These are phyloP conservation scores for Porites rus DNA, from an alignment of 92 coral and sea anemone genomes.

Conservation along the genomic window DNA sequence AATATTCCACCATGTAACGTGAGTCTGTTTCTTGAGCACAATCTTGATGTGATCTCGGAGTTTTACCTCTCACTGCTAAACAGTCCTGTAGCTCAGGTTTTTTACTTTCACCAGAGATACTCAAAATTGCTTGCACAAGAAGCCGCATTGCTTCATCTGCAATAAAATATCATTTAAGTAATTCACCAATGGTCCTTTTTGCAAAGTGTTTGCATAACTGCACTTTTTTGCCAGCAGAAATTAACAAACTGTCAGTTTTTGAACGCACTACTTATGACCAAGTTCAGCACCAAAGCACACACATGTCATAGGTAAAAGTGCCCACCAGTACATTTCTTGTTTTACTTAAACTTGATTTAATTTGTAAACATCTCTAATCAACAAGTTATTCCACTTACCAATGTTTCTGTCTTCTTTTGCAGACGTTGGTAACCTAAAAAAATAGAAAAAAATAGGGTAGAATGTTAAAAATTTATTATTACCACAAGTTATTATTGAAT, in stretches of 20 bases:
- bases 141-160: constrained; percentile 86
- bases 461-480: no score
- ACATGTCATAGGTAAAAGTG: no score
- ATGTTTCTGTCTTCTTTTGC: constrained; percentile 93
- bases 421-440: constrained; percentile 90
- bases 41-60: not conserved
- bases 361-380: not conserved
- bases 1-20: constrained; percentile 74
- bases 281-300: no score
- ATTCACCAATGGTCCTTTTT: not conserved
- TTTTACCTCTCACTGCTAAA: constrained; percentile 31
- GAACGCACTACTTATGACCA: no score
- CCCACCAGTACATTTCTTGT: no score
- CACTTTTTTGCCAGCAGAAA: no score
- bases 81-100: constrained; percentile 66
- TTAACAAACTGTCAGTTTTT: no score
- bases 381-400: constrained; percentile 55
- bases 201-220: no score
- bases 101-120: constrained; percentile 71
- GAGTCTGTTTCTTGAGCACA: constrained; percentile 6
- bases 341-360: not conserved
- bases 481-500: no score
- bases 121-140: constrained; percentile 85
- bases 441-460: no score
- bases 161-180: not conserved